Evolutionary conservation across 2,888 invertebrate species (phyloP), one percentile per base, ranked within the genome.

Genomic region (Pristionchus fissidentatus): DNA sequence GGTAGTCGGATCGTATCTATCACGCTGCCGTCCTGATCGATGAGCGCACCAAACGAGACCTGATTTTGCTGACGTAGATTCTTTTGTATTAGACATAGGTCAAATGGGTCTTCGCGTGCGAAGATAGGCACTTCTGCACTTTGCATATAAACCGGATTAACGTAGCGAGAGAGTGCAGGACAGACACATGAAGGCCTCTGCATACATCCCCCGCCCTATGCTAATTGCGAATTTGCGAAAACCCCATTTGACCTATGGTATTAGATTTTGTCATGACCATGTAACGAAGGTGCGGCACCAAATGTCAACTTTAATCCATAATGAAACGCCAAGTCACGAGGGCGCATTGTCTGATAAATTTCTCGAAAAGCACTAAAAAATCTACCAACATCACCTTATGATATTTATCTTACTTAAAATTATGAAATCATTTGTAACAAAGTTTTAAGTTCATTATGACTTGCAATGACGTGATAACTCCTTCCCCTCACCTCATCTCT

Each of bases 11-110:
- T 93, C 92, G 96, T 96, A 93, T 98, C 98, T 0, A 95, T 95
- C 77, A 97, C 96, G 91, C 97, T 97, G 1, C 97, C 98, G 90
- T 97, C 97, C 0, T 95, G 95, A 77, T 95, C 96, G 81, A 97
- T 94, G 41, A 97, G 93, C 88, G 96, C 96, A 85, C 96, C 95
- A 83, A 90, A 92, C 5, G 90, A 86, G 1, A 90, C 91, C 60
- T 82, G 19, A n/a, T n/a, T n/a, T n/a, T n/a, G n/a, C n/a, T n/a
- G n/a, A 83, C 66, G 8, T 15, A 85, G 77, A 19, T 19, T 13
- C 10, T 13, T 49, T 10, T 3, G 84, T 84, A n/a, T n/a, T n/a
- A n/a, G n/a, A n/a, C n/a, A n/a, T n/a, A n/a, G n/a, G n/a, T n/a
- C n/a, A n/a, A n/a, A n/a, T n/a, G n/a, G n/a, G n/a, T n/a, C n/a